Base-by-base conservation (phyloP, 1,140 invertebrate species). In the Manduca sexta region DNA sequence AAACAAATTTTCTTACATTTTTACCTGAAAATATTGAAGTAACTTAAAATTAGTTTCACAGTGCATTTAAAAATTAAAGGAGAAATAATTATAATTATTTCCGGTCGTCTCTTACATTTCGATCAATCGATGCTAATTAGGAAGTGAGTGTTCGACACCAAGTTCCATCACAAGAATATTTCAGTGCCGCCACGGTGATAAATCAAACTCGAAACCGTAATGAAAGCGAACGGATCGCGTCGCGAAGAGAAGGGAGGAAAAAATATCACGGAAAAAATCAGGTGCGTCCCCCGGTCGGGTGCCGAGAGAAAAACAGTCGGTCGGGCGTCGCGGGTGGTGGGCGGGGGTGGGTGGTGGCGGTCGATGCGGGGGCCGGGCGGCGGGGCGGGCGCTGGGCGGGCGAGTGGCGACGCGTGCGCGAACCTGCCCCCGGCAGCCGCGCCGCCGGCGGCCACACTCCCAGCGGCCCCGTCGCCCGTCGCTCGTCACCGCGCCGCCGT, bases 131-230 rank as follows among this genome's bases (percentile, higher is more conserved):
- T 77, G 73, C 81, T 83, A 83, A 84, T 84, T 75, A 71, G 63
- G 63, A 78, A 74, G 71, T 72, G 75, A 78, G 69, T 73, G 76
- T 82, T 83, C 66, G 76, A 80, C 82, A 83, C 68, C 69, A 67
- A 75, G 72, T 81, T 67, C 69, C 73, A 78, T 72, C 73, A 69
- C 68, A 82, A 80, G 79, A 82, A 85, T 82, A 85, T 83, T 82
- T 83, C 76, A 81, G 78, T 72, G 65, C 72, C 64, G 70, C 75
- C 69, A 79, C 76, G 78, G 74, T 83, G 79, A 85, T 85, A 85
- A 85, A 85, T 85, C 82, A 83, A 85, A 85, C 82, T 85, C 79
- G 77, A 85, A 81, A 83, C 79, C 82, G 82, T 85, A 85, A 85
- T 84, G 81, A 84, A 84, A 84, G 81, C 81, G 81, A 84, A 83